Conservation (phyloP, 2,888 invertebrate genomes). For the Aspidiotus destructor region DNA sequence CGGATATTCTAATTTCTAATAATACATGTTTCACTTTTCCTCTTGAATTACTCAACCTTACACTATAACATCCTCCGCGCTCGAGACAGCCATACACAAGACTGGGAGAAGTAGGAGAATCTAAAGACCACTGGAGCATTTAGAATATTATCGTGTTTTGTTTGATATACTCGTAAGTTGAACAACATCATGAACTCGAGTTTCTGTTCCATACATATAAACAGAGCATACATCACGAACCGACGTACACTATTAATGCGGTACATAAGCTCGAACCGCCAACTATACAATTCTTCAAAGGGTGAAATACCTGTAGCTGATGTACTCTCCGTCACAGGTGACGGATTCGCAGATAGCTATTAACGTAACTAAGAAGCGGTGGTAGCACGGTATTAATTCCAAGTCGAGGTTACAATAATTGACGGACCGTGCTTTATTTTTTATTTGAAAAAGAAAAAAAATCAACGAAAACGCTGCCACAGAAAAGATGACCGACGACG, state of each 20-base stretch:
- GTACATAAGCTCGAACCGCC: constrained; percentile 2
- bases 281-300: neutral
- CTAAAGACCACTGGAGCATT: too few species aligned
- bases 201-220: too few species aligned
- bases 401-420: constrained; percentile 2
- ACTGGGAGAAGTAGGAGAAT: too few species aligned
- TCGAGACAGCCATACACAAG: too few species aligned
- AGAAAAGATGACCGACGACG: neutral
- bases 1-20: too few species aligned
- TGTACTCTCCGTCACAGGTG: constrained; percentile 23
- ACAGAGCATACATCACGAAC: too few species aligned
- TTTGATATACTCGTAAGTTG: too few species aligned
- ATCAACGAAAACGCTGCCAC: neutral
- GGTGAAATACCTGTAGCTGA: constrained; percentile 19
- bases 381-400: constrained; percentile 19
- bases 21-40: too few species aligned
- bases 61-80: too few species aligned
- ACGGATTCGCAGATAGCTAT: constrained; percentile 20
- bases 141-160: too few species aligned
- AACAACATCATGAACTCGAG: too few species aligned
- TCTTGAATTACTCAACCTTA: too few species aligned
- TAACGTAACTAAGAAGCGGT: constrained; percentile 21
- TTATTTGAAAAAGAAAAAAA: neutral
- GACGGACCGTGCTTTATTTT: constrained; percentile 4
- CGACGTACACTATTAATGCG: neutral